Conservation (phyloP, 2,113 vertebrate genomes). For the Cottus gobio region DNA sequence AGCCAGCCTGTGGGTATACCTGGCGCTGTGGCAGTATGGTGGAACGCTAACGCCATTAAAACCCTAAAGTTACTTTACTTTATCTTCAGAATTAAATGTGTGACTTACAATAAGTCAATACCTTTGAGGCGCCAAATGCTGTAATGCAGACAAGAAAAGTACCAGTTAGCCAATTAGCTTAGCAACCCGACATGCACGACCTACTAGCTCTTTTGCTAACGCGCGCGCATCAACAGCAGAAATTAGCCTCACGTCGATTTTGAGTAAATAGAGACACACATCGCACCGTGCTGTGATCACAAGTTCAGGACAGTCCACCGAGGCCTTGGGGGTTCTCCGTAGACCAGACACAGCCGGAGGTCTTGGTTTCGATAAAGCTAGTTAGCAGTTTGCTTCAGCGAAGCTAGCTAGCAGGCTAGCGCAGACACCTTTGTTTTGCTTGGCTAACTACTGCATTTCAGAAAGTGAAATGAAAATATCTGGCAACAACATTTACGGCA, state of each 20-base stretch:
- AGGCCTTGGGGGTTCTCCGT: conserved; percentile 7
- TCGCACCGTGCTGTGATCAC: neutral
- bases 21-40: neutral
- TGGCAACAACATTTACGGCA: neutral
- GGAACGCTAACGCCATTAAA: neutral
- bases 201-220: conserved; percentile 46
- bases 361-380: conserved; percentile 62
- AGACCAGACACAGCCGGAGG: conserved; percentile 63
- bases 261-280: neutral
- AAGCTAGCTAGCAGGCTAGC: conserved; percentile 67
- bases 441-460: conserved; percentile 66
- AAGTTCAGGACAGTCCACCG: neutral
- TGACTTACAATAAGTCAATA: neutral
- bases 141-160: neutral
- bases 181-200: conserved; percentile 39
- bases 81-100: neutral
- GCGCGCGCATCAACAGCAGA: conserved; percentile 50
- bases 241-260: neutral
- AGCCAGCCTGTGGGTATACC: conserved; percentile 10
- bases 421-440: conserved; percentile 81
- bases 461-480: conserved; percentile 38
- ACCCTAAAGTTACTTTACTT: neutral
- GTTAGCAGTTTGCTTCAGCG: conserved; percentile 49
- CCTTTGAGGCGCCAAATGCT: neutral
- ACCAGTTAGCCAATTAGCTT: conserved; percentile 45